A percentile compares a stretch with the other conserved stretches of the same genome.
Evolutionary conservation across 2,797 vertebrate genomes (phyloP).

Genomic region (Phrynocephalus vlangalii): DNA sequence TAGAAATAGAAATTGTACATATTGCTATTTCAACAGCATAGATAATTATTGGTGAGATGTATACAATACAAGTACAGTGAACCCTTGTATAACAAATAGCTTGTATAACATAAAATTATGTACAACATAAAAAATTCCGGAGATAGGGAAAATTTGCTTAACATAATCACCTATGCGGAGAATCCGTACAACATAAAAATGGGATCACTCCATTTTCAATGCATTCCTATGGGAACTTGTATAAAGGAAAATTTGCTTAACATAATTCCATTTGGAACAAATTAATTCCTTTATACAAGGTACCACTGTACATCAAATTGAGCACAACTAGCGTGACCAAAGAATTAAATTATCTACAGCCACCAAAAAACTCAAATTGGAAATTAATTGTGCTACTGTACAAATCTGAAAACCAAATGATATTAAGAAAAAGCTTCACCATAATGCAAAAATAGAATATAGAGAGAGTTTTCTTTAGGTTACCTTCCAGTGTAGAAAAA

Average conservation of each 20-base stretch:
- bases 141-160: no score
- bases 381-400: slow-evolving; percentile 28
- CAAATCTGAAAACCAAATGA: slow-evolving; percentile 4
- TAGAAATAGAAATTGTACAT: slow-evolving; percentile 41
- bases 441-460: slow-evolving; percentile 15
- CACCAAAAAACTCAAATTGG: background rate
- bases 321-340: slow-evolving; percentile 22
- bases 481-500: slow-evolving; percentile 13
- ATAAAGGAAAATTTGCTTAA: no score
- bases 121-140: no score
- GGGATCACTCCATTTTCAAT: no score
- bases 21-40: slow-evolving; percentile 36
- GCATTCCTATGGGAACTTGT: no score
- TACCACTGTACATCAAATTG: slow-evolving; percentile 4
- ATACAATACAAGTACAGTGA: background rate
- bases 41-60: background rate
- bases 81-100: no score
- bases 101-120: no score
- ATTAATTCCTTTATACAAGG: no score
- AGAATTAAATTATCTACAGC: slow-evolving; percentile 33
- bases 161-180: no score
- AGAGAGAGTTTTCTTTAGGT: background rate
- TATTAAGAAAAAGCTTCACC: slow-evolving; percentile 25
- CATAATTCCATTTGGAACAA: no score
- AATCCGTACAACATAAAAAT: no score